Conservation (phyloP, 2,888 invertebrate genomes). For the Galerucella calmariensis region DNA sequence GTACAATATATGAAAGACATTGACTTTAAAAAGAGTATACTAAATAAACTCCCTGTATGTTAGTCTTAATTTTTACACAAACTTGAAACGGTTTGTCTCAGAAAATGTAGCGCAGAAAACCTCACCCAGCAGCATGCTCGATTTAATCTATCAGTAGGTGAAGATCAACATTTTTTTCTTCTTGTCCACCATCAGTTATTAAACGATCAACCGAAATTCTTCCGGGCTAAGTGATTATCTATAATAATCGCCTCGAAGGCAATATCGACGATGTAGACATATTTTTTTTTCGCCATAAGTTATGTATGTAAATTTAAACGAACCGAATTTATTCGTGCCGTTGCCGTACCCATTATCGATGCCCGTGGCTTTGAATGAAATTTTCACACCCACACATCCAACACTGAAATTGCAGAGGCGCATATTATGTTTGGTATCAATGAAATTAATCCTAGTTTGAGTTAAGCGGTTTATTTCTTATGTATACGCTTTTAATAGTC, state of each 20-base stretch:
- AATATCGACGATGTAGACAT: slow-evolving; percentile 16
- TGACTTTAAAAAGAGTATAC: too few relatives aligned
- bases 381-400: slow-evolving; percentile 36
- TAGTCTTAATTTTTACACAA: not conserved
- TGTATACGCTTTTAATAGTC: not conserved
- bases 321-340: slow-evolving; percentile 42
- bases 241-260: slow-evolving; percentile 31
- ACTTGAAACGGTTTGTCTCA: slow-evolving; percentile 17
- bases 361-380: slow-evolving; percentile 39
- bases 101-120: slow-evolving; percentile 17
- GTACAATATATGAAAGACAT: too few relatives aligned
- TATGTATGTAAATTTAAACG: slow-evolving; percentile 44
- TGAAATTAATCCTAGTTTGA: slow-evolving; percentile 6
- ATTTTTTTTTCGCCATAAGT: slow-evolving; percentile 34
- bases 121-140: slow-evolving; percentile 26
- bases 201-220: slow-evolving; percentile 33
- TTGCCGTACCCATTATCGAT: slow-evolving; percentile 41
- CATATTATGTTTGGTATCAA: slow-evolving; percentile 25
- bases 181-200: slow-evolving; percentile 15
- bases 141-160: slow-evolving; percentile 32
- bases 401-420: slow-evolving; percentile 27
- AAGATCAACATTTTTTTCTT: slow-evolving; percentile 25
- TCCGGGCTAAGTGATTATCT: slow-evolving; percentile 37
- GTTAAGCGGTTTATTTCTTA: not conserved
- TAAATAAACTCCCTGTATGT: too few relatives aligned